These are phyloP conservation scores for Palythoa heliodiscus DNA, from an alignment of 92 coral and sea anemone species.

Conservation along the genomic window DNA sequence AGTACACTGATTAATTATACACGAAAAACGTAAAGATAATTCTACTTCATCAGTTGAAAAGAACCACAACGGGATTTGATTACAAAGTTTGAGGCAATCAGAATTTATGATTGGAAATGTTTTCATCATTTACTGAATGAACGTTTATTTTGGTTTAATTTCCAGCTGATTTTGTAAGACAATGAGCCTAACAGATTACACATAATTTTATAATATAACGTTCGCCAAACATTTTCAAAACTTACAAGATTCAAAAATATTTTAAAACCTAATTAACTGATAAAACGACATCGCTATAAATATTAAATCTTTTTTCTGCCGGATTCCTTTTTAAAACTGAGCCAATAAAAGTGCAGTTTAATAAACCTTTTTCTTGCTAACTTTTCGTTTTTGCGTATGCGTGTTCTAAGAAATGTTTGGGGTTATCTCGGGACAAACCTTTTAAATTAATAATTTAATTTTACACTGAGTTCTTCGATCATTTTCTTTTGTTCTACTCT, in stretches of 20 bases:
- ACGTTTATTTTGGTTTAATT: not conserved
- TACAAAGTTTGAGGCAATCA: not conserved
- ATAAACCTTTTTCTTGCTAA: too few species aligned
- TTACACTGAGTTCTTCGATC: not conserved
- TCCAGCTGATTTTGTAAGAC: conserved; percentile 21
- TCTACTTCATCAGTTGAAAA: not conserved
- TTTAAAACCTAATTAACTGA: not conserved
- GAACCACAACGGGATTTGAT: not conserved
- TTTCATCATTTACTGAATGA: conserved; percentile 1
- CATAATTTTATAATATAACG: too few species aligned
- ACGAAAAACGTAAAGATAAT: not conserved
- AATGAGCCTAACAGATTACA: not conserved
- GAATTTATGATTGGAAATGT: not conserved
- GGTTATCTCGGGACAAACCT: not conserved
- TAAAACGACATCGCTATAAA: too few species aligned
- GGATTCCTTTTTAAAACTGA: too few species aligned
- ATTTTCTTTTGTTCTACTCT: not conserved
- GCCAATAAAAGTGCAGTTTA: too few species aligned
- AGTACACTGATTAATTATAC: not conserved
- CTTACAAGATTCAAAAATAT: not conserved
- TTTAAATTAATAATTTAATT: not conserved
- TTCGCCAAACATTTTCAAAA: not conserved
- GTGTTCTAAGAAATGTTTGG: not conserved
- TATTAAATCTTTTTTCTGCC: too few species aligned
- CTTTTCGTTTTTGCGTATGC: too few species aligned